These are phyloP conservation scores for Heliconius charithonia DNA, from an alignment of 2,888 invertebrate species.

Conservation along the genomic window DNA sequence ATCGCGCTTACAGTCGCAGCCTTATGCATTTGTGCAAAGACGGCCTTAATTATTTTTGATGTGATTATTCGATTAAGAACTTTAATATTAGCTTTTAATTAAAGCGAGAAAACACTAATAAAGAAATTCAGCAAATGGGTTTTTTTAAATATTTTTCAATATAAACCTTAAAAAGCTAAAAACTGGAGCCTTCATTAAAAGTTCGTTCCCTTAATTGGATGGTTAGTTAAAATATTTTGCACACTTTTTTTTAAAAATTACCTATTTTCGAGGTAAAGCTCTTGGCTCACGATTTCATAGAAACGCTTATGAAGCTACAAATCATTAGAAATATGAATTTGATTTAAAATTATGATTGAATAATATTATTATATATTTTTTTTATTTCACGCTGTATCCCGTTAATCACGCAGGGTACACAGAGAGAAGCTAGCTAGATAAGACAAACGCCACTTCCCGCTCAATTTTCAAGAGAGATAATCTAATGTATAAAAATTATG, in stretches of 20 bases:
- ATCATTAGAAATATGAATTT: not conserved
- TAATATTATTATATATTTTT: not conserved
- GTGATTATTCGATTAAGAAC: not conserved
- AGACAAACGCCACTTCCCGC: too few species aligned
- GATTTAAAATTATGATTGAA: not conserved
- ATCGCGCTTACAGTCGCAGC: not conserved
- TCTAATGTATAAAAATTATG: too few species aligned
- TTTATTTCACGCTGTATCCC: too few species aligned
- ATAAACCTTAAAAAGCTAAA: not conserved
- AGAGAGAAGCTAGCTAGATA: too few species aligned
- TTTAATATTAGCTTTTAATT: not conserved
- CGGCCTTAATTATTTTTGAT: too few species aligned
- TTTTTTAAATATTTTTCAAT: not conserved
- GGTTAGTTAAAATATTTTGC: conserved; percentile 13
- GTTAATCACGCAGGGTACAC: too few species aligned
- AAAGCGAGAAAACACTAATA: not conserved
- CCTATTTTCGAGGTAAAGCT: not conserved
- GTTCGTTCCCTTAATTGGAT: conserved; percentile 13
- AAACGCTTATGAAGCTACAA: not conserved
- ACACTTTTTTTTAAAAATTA: conserved; percentile 11
- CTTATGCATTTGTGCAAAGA: not conserved
- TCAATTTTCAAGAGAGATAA: too few species aligned
- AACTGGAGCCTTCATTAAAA: not conserved
- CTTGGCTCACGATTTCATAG: not conserved
- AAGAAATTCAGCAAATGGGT: not conserved